A percentile compares a stretch with the other conserved stretches of the same genome.
phyloP scores from a whole-genome alignment of 2,888 invertebrate species.

The Thera obeliscata region DNA sequence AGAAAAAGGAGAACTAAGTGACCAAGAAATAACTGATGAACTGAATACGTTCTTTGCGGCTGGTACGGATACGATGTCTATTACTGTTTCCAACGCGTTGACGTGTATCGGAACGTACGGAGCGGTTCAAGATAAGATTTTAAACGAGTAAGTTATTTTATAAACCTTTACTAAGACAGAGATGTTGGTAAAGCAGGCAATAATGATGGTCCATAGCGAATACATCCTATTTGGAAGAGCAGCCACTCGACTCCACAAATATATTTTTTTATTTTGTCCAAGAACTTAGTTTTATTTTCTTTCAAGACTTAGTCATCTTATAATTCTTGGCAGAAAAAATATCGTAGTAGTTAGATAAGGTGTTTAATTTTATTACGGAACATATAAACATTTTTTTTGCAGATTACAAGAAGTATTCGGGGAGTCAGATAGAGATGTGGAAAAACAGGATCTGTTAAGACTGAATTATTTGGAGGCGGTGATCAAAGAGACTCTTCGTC shows the following conservation, averaged over 20 bases:
- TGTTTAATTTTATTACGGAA: too few species aligned
- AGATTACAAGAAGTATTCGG: slow-evolving; percentile 32
- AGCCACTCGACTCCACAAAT: too few species aligned
- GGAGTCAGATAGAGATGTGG: slow-evolving; percentile 36
- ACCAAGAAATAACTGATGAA: slow-evolving; percentile 50
- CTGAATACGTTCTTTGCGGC: slow-evolving; percentile 46
- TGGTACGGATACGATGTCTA: slow-evolving; percentile 40
- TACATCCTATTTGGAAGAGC: too few species aligned
- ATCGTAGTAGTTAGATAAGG: too few species aligned
- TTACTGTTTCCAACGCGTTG: slow-evolving; percentile 24
- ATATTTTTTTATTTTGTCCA: too few species aligned
- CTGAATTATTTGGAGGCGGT: slow-evolving; percentile 41
- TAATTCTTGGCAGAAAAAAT: too few species aligned
- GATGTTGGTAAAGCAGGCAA: too few species aligned
- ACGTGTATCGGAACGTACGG: slow-evolving; percentile 50
- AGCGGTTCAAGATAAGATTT: slow-evolving; percentile 55
- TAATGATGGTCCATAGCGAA: too few species aligned
- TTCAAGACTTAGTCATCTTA: too few species aligned
- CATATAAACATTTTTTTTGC: background rate
- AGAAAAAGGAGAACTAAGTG: slow-evolving; percentile 36
- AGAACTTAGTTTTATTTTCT: too few species aligned
- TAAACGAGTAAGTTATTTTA: slow-evolving; percentile 46
- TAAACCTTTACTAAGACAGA: too few species aligned
- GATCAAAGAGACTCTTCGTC: slow-evolving; percentile 40
- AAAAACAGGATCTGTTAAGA: slow-evolving; percentile 37